Base-by-base conservation (phyloP, 2,113 vertebrate genomes). In the Antechinus stuartii region DNA sequence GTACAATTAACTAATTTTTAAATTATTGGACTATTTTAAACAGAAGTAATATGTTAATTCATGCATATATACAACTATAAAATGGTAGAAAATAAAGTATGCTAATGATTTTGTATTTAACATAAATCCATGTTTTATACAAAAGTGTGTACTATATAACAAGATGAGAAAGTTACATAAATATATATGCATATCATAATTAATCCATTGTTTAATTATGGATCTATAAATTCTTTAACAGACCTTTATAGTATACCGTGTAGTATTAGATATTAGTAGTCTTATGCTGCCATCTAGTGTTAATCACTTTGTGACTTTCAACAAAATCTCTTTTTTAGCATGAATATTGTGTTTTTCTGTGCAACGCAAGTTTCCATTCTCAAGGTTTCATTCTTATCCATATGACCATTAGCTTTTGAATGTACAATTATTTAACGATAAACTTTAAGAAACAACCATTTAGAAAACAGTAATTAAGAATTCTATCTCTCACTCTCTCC, bases 281-380 rank as follows among this genome's bases (percentile, higher is more conserved):
- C 94, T 95, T 42, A 90, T 91, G 25, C 98, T 98, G 98, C 97
- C 98, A 95, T 93, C 98, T 98, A 98, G 96, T 92, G 97, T 97
- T 90, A 25, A 93, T 19, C 27, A 93, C 61, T 96, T 53, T 93
- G 76, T 94, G 53, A 90, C 68, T 54, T 91, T 54, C 54, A 93
- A n/a, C 54, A 53, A 27, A 0, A 14, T 84, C 4, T 35, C 57
- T 52, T 95, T 23, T 35, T 9, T 54, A 52, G 42, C 2, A 11
- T 35, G 61, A 93, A 84, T 61, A 0, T 76, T 76, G 1, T n/a
- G 52, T 84, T 14, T 89, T 1, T 11, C 1, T 54, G 26, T 23
- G 42, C 25, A 55, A 12, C 76, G 54, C 55, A 91, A 92, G n/a
- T 53, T 76, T 22, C 30, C 54, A 92, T 55, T 47, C 25, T 22